Conservation (phyloP, 2,113 vertebrate genomes). For the Vireo altiloquus region DNA sequence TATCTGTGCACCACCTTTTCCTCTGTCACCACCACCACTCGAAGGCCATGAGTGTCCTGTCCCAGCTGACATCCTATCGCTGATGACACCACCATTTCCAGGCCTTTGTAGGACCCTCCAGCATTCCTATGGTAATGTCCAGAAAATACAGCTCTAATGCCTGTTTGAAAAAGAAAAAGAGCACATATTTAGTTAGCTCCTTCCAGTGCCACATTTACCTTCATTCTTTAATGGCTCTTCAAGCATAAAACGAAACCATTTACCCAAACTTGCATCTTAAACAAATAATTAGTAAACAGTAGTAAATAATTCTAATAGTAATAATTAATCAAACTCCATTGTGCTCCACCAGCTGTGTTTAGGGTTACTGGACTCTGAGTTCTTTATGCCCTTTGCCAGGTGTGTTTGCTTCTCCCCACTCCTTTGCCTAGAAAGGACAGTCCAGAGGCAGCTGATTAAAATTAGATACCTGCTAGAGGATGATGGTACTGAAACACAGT, state of each 20-base stretch:
- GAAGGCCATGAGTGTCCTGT: slow-evolving; percentile 82
- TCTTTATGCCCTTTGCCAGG: background rate
- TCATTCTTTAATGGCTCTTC: background rate
- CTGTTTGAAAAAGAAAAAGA: slow-evolving; percentile 55
- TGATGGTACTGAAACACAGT: background rate
- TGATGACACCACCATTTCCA: slow-evolving; percentile 95
- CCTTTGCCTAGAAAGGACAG: background rate
- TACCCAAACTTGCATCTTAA: background rate
- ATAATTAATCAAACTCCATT: background rate
- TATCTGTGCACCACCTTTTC: slow-evolving; percentile 84
- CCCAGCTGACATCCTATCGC: slow-evolving; percentile 96
- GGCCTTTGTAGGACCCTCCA: slow-evolving; percentile 78
- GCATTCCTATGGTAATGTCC: slow-evolving; percentile 95
- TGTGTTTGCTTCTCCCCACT: background rate
- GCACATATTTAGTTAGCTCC: background rate
- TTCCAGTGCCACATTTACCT: background rate
- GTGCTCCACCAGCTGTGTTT: background rate
- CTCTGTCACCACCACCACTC: slow-evolving; percentile 87
- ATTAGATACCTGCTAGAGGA: background rate
- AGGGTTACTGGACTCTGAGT: background rate
- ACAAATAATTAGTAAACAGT: background rate
- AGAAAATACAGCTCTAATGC: slow-evolving; percentile 89
- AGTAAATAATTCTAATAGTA: background rate
- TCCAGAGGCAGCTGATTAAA: background rate
- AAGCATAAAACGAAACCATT: background rate